Base-by-base conservation (phyloP, 2,888 invertebrate species). In the Phortica magna region DNA sequence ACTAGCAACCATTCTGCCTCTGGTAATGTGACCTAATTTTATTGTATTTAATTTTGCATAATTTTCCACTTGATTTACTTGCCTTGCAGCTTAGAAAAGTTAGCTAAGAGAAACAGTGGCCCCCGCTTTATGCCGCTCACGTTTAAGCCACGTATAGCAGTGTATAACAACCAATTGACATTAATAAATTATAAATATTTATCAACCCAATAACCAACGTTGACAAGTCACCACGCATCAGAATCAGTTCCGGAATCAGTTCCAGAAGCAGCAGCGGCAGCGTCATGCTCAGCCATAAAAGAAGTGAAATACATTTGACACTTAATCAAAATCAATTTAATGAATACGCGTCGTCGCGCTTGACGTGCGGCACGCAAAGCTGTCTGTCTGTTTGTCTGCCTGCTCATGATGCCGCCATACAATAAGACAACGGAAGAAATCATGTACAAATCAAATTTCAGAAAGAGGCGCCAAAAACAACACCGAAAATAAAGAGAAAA, bases 341-440 rank as follows among this genome's bases (percentile, higher is more conserved):
- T 84, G 84, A 83, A 81, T 81, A 70, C 76, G 77, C 70, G 43
- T 19, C n/a, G 31, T 74, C 57, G 75, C 75, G 78, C 70, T 74
- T 86, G 80, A 83, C 90, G 87, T 90, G 89, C 80, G 78, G 72
- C 88, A 89, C 89, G 88, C 89, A 86, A 86, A 85, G 81, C 82
- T 84, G 82, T 81, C 83, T 83, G 89, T 82, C 79, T n/a, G n/a
- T n/a, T n/a, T n/a, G n/a, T n/a, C n/a, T n/a, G n/a, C n/a, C n/a
- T n/a, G 72, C 77, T 73, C 31, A 74, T 57, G 57, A 72, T 12
- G 64, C 55, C 22, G 41, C 42, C 9, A 22, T 2, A 43, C 68
- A 41, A 12, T 22, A 31, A 10, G 43, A 42, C 10, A 48, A 53
- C 31, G 39, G 12, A 64, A 61, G 64, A 14, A 12, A 22, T 22